These are phyloP conservation scores for Verasper variegatus DNA, from an alignment of 2,113 vertebrate species.

Conservation along the genomic window DNA sequence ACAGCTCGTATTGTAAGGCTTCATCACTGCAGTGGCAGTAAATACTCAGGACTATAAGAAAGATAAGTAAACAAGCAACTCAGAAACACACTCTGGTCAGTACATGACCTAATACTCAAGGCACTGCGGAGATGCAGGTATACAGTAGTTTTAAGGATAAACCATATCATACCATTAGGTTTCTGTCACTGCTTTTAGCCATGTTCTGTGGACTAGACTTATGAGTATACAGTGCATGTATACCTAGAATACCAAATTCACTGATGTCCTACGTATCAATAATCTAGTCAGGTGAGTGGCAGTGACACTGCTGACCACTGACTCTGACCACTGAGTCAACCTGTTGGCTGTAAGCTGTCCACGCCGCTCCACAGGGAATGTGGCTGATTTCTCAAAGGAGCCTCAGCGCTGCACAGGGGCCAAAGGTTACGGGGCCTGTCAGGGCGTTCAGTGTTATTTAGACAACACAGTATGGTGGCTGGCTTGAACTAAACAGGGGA, in stretches of 20 bases:
- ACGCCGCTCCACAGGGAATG: background rate
- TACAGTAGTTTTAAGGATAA: too few species aligned
- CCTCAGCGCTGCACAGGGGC: background rate
- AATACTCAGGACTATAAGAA: too few species aligned
- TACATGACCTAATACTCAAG: too few species aligned
- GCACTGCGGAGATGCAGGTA: too few species aligned
- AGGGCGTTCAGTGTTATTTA: background rate
- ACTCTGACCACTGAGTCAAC: constrained; percentile 16
- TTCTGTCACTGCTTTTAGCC: too few species aligned
- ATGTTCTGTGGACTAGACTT: too few species aligned
- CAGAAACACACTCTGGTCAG: too few species aligned
- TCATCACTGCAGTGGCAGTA: too few species aligned
- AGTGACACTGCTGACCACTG: constrained; percentile 3
- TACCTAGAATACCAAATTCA: constrained; percentile 70
- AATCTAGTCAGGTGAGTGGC: constrained; percentile 39
- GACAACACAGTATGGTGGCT: background rate
- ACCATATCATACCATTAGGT: too few species aligned
- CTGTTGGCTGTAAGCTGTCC: background rate
- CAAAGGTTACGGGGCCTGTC: constrained; percentile 4
- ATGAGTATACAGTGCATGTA: too few species aligned
- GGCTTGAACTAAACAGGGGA: background rate
- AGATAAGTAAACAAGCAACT: too few species aligned
- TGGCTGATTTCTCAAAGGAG: constrained; percentile 23
- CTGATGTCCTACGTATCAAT: constrained; percentile 82
- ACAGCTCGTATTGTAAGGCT: too few species aligned